A percentile compares a stretch with the other conserved stretches of the same genome.
Conservation (phyloP, 1,140 invertebrate genomes). For the Calliphora vicina region DNA sequence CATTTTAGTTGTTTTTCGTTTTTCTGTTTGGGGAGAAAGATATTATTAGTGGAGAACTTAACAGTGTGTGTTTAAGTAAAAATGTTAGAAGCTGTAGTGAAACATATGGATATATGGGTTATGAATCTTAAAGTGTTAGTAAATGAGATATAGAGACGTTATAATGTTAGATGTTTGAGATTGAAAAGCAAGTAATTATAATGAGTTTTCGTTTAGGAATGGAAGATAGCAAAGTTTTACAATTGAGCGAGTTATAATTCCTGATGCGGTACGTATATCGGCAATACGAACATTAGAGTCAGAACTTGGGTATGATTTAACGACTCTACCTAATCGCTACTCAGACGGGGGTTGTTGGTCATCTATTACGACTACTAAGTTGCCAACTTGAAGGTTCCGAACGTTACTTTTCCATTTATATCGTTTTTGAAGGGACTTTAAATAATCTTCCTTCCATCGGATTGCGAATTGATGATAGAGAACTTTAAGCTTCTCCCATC, state of each 20-base stretch:
- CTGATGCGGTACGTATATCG: background rate
- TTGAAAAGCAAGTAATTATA: background rate
- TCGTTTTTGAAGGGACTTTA: background rate
- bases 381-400: background rate
- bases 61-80: too few relatives aligned
- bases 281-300: background rate
- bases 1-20: too few relatives aligned
- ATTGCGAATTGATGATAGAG: constrained; percentile 16
- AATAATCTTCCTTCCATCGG: constrained; percentile 25
- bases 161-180: background rate
- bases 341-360: background rate
- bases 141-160: background rate
- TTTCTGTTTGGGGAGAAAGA: too few relatives aligned
- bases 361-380: background rate
- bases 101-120: background rate
- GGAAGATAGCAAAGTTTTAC: constrained; percentile 1
- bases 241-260: background rate
- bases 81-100: too few relatives aligned
- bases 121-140: background rate
- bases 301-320: background rate
- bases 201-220: background rate
- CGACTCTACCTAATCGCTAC: background rate
- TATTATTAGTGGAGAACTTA: too few relatives aligned
- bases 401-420: background rate
- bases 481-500: background rate